These are phyloP conservation scores for Hippopotamus amphibius DNA, from an alignment of 2,113 vertebrate species.

Conservation along the genomic window DNA sequence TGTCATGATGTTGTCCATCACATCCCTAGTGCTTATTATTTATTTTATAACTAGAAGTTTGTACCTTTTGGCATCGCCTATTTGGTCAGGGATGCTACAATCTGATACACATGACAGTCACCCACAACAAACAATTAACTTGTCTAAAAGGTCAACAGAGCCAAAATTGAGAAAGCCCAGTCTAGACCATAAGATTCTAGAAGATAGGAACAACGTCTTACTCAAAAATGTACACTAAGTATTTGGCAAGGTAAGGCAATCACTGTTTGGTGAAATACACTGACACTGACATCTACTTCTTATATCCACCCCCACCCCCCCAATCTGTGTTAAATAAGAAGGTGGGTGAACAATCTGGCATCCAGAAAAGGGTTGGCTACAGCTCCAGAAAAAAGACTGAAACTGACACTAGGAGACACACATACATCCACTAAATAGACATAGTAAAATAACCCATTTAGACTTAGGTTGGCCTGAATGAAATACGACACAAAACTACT, in stretches of 20 bases:
- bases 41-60: background rate
- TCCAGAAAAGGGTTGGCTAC: background rate
- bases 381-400: background rate
- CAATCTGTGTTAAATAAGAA: background rate
- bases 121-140: background rate
- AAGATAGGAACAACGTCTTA: background rate
- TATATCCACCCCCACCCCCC: background rate
- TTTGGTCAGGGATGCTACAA: background rate
- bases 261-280: constrained; percentile 5
- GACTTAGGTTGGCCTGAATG: background rate
- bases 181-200: background rate
- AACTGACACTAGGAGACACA: background rate
- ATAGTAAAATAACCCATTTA: background rate
- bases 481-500: background rate
- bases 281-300: constrained; percentile 3
- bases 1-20: background rate
- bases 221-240: background rate
- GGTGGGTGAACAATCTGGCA: background rate
- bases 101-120: background rate
- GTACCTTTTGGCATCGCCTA: background rate
- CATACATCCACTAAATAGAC: background rate
- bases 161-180: background rate
- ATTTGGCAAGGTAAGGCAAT: background rate
- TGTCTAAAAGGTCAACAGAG: background rate
- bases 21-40: background rate